Evolutionary conservation across 1,140 invertebrate genomes (phyloP).

Genomic region (Drusus annulatus): DNA sequence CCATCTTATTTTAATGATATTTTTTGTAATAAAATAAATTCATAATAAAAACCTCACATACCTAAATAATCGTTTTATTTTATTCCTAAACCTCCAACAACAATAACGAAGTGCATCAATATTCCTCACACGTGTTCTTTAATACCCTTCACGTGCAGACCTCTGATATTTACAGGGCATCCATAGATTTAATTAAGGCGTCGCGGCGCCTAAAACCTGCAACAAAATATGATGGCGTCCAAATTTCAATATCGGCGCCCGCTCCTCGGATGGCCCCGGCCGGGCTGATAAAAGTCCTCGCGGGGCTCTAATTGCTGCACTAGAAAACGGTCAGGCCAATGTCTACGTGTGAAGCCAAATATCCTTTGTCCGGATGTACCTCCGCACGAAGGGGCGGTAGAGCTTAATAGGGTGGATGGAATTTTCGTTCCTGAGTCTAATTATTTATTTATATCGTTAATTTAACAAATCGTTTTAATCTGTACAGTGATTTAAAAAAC

Average conservation of each 20-base stretch:
- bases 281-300: neutral
- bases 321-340: neutral
- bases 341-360: neutral
- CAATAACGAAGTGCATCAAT: neutral
- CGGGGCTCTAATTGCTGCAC: constrained; percentile 1
- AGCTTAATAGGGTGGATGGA: neutral
- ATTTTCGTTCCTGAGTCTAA: neutral
- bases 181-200: neutral
- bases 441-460: neutral
- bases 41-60: too few relatives aligned
- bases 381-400: constrained; percentile 8
- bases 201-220: neutral
- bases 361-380: constrained; percentile 7
- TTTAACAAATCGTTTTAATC: too few relatives aligned
- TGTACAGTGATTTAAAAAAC: too few relatives aligned
- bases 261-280: neutral
- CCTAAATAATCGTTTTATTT: too few relatives aligned
- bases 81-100: too few relatives aligned
- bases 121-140: neutral
- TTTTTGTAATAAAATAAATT: too few relatives aligned
- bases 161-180: neutral
- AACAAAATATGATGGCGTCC: constrained; percentile 20
- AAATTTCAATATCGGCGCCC: constrained; percentile 30
- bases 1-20: too few relatives aligned
- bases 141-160: neutral